A percentile compares a stretch with the other conserved stretches of the same genome.
Evolutionary conservation across 1,140 invertebrate genomes (phyloP).

Genomic region (Papilio dardanus): DNA sequence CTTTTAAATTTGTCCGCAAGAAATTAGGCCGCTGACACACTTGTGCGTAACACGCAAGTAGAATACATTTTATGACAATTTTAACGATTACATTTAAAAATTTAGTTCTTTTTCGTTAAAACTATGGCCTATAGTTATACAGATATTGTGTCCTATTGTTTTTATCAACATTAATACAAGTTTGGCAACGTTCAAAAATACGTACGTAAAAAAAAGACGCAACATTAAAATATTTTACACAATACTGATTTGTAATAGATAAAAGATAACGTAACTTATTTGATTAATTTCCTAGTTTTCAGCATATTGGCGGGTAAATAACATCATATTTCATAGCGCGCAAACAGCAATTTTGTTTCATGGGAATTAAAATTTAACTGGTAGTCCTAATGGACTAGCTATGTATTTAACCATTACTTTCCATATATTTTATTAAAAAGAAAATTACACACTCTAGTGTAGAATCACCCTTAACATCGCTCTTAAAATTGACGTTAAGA

Average conservation of each 20-base stretch:
- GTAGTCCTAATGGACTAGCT: too few species aligned
- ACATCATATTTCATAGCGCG: too few species aligned
- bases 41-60: background rate
- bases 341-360: too few species aligned
- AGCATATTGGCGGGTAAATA: too few species aligned
- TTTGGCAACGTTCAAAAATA: background rate
- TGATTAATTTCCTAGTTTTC: background rate
- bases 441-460: slow-evolving; percentile 5
- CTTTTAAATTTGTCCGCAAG: slow-evolving; percentile 26
- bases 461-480: background rate
- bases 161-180: too few species aligned
- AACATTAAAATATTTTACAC: background rate
- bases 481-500: slow-evolving; percentile 27
- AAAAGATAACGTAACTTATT: background rate
- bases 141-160: background rate
- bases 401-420: background rate
- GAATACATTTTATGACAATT: background rate
- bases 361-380: too few species aligned
- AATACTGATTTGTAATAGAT: background rate
- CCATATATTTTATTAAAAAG: background rate
- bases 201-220: background rate
- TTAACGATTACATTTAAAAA: background rate
- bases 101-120: background rate
- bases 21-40: background rate
- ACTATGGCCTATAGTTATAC: background rate